Evolutionary conservation across 92 coral and sea anemone species (phyloP), one percentile per base, ranked within the genome.

Genomic region (Bergia sp.): DNA sequence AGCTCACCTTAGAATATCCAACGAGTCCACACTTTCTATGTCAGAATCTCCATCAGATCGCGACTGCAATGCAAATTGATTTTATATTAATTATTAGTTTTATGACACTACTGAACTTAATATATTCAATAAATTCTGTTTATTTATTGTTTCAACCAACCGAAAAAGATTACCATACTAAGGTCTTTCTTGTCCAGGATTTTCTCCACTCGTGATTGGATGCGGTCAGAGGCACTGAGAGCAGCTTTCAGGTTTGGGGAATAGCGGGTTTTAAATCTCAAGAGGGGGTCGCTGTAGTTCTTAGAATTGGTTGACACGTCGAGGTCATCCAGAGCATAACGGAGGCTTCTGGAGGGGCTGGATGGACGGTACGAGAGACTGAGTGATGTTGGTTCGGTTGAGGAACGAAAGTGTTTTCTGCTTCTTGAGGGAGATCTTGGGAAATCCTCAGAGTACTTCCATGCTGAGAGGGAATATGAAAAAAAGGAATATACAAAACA

Each of bases 371-470:
- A 92, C 0, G 99, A 97, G 58, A 79, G 91, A 40, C 97, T 89
- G 49, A 93, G 88, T 23, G 96, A 89, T 50, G 93, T 82, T 0
- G 99, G 99, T 53, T 93, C 99, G 45, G 99, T 97, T 15, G 96
- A 92, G 29, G 99, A 97, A 21, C 99, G 98, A 73, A 88, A 77
- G 86, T 97, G 99, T 41, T 91, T 91, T 58, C 91, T 85, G 38
- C 94, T 86, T 41, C 94, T 88, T 7, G 91, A 80, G 12, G 95
- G 91, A 47, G 84, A 85, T 18, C 92, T 36, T 5, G 99, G 99
- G 75, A 95, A 97, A 72, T 97, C 99, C 86, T 94, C 99, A 8
- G 98, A 94, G 86, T 97, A 97, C 61, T 97, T 97, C 99, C 99
- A 97, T 3, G 98, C 99, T 97, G 78, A 29, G 45, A 1, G 42